These are phyloP conservation scores for Macrosiphum euphorbiae DNA, from an alignment of 2,888 invertebrate genomes.

Conservation along the genomic window DNA sequence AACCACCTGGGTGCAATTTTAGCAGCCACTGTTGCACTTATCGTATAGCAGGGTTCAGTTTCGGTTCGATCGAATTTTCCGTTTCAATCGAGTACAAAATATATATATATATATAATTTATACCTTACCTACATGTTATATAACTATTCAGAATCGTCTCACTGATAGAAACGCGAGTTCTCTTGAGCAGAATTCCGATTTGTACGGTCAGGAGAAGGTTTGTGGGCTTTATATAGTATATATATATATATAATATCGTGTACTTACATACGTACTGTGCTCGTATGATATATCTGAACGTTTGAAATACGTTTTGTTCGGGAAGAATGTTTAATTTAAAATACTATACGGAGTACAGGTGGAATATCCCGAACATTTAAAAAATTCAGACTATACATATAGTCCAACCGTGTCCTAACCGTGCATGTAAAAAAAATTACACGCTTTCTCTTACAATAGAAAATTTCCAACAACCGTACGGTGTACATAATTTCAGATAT, in stretches of 20 bases:
- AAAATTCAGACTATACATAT: neutral
- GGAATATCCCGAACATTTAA: neutral
- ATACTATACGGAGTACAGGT: neutral
- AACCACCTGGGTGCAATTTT: neutral
- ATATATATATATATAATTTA: neutral
- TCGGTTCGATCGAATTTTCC: neutral
- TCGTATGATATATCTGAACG: neutral
- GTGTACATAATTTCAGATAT: neutral
- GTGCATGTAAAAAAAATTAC: neutral
- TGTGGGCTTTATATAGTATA: neutral
- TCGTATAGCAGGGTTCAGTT: neutral
- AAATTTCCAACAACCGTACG: neutral
- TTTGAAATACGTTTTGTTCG: neutral
- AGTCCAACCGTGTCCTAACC: neutral
- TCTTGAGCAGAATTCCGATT: neutral
- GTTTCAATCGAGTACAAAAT: neutral
- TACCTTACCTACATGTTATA: neutral
- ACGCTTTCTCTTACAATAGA: neutral
- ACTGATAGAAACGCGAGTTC: neutral
- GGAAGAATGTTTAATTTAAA: neutral
- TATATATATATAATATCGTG: neutral
- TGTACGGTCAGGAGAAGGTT: neutral
- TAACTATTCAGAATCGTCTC: neutral
- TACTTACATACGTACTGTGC: neutral
- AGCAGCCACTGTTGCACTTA: neutral